Evolutionary conservation across 2,113 vertebrate species (phyloP), one percentile per base, ranked within the genome.

Genomic region (Oxyruncus cristatus): DNA sequence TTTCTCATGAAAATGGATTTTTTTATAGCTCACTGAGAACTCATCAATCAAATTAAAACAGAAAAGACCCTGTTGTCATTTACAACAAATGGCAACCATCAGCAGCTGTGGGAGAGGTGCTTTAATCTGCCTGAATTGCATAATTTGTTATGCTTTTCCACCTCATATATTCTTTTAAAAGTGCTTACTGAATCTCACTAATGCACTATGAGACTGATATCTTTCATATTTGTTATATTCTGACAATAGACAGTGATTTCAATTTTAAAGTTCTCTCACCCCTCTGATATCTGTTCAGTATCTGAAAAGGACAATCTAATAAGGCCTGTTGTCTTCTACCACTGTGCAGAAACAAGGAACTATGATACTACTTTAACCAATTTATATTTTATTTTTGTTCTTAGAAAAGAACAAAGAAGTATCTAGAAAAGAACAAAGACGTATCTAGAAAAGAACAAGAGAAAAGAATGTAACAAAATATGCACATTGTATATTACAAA

Each of bases 21-120:
- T 96, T 88, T 89, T 75, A 79, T n/a, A 87, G 70, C 47, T 68
- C 77, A 44, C 26, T 47, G 47, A 94, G 81, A 71, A 35, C 22
- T 59, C 90, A 94, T 95, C 81, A 75, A 95, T 93, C 88, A 93
- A 89, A 96, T 77, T 73, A 91, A 94, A 94, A 59, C 11, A 47
- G 73, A 81, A 70, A 71, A 47, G 53, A n/a, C 6, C 39, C n/a
- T 71, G 47, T 46, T 93, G 85, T 91, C 84, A 87, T 91, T 79
- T 92, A 81, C 63, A 94, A 77, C 67, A 89, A 94, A 96, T 74
- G 55, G 65, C 74, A 92, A 71, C n/a, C 44, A 73, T 77, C 89
- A 94, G 72, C 5, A 84, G 55, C 89, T 84, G 63, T 46, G 42
- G 58, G 91, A 94, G 55, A 92, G 15, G 46, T 71, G 46, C 44